Evolutionary conservation across 2,888 invertebrate species (phyloP).

Genomic region (Zeuzera pyrina): DNA sequence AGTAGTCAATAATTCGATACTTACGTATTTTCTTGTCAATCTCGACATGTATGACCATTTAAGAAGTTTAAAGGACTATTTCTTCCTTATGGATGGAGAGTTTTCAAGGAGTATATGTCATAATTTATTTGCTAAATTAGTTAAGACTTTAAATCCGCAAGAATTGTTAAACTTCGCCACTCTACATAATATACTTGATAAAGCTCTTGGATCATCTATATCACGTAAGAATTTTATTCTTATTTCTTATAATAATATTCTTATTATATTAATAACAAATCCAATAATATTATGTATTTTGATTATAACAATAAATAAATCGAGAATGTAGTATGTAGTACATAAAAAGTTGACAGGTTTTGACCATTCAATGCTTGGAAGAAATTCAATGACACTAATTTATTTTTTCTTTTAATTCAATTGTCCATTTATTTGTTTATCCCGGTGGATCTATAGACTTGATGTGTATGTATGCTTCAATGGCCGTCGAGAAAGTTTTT

Average conservation of each 20-base stretch:
- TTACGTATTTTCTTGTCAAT: slow-evolving; percentile 78
- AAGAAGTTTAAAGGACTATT: slow-evolving; percentile 82
- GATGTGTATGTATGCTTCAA: no score
- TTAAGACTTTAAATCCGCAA: slow-evolving; percentile 75
- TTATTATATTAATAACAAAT: slow-evolving; percentile 2
- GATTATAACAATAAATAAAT: no score
- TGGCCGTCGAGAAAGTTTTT: no score
- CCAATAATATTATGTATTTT: no score
- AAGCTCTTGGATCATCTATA: slow-evolving; percentile 78
- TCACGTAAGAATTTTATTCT: slow-evolving; percentile 58
- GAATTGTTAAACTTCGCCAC: slow-evolving; percentile 80
- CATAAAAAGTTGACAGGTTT: no score
- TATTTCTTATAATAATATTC: not conserved
- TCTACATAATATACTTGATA: slow-evolving; percentile 78
- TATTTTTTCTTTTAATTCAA: no score
- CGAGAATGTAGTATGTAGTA: no score
- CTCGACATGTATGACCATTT: slow-evolving; percentile 80
- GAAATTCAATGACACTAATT: no score
- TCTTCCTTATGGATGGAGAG: slow-evolving; percentile 85
- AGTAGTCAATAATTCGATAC: slow-evolving; percentile 80
- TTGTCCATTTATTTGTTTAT: no score
- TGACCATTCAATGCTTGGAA: no score
- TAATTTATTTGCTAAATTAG: slow-evolving; percentile 78
- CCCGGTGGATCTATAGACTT: no score
- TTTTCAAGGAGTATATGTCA: slow-evolving; percentile 82